These are phyloP conservation scores for Apodemia zela DNA, from an alignment of 2,888 invertebrate species.

Conservation along the genomic window DNA sequence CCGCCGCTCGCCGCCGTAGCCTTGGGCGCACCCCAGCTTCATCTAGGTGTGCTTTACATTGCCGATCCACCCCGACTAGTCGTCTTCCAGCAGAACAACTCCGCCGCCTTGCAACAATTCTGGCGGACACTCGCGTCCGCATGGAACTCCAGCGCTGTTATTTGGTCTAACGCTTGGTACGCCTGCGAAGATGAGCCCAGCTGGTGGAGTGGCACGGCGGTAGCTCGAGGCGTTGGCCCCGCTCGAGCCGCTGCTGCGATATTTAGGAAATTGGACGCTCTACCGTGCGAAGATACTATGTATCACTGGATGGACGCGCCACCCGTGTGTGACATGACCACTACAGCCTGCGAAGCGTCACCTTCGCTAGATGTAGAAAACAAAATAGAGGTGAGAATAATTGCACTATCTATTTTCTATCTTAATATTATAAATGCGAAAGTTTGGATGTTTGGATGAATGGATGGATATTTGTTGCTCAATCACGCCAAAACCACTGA, in stretches of 20 bases:
- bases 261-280: slow-evolving; percentile 81
- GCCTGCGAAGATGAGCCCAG: slow-evolving; percentile 60
- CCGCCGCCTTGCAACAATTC: slow-evolving; percentile 72
- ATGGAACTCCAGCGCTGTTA: slow-evolving; percentile 68
- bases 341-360: slow-evolving; percentile 63
- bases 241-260: slow-evolving; percentile 81
- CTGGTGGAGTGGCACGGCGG: slow-evolving; percentile 73
- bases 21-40: slow-evolving; percentile 72
- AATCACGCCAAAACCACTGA: no score
- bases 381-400: slow-evolving; percentile 51
- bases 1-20: slow-evolving; percentile 70
- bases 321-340: slow-evolving; percentile 56
- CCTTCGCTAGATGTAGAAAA: slow-evolving; percentile 45
- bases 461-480: no score
- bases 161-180: slow-evolving; percentile 74
- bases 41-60: slow-evolving; percentile 71
- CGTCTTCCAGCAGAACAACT: slow-evolving; percentile 73
- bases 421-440: no score
- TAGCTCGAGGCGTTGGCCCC: slow-evolving; percentile 60
- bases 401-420: no score
- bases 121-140: slow-evolving; percentile 76
- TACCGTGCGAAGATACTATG: slow-evolving; percentile 87
- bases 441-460: no score
- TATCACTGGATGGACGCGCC: slow-evolving; percentile 83
- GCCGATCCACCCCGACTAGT: slow-evolving; percentile 59